Percentiles rank a stretch among this genome's conserved stretches.
Conservation (phyloP, 2,888 invertebrate species). For the Tromatobia lineatoria region DNA sequence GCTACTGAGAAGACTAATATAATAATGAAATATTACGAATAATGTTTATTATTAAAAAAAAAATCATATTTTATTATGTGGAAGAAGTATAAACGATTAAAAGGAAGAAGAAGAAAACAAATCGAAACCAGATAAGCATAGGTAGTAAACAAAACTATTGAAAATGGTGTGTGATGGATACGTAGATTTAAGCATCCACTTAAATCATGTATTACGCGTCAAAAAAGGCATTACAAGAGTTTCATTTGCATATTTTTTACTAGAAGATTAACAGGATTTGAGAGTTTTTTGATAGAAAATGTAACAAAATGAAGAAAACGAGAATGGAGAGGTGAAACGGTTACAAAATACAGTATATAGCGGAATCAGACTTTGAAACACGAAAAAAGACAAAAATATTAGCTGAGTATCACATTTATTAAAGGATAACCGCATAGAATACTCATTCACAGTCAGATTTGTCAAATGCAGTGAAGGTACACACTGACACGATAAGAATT, state of each 20-base stretch:
- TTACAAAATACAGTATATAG: constrained; percentile 21
- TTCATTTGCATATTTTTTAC: constrained; percentile 71
- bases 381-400: constrained; percentile 39
- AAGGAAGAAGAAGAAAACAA: constrained; percentile 66
- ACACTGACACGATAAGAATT: constrained; percentile 33
- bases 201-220: constrained; percentile 61
- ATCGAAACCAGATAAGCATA: constrained; percentile 73
- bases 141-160: constrained; percentile 73
- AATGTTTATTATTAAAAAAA: constrained; percentile 81
- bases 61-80: constrained; percentile 84
- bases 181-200: constrained; percentile 58
- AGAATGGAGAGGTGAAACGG: background rate
- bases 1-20: constrained; percentile 83
- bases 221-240: constrained; percentile 62
- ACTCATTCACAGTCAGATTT: constrained; percentile 48
- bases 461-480: constrained; percentile 26
- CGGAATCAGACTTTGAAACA: constrained; percentile 37
- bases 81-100: constrained; percentile 81
- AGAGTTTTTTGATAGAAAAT: constrained; percentile 42
- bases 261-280: constrained; percentile 55
- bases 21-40: constrained; percentile 80
- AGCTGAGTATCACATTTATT: constrained; percentile 51
- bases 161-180: constrained; percentile 67
- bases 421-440: constrained; percentile 43
- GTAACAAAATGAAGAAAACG: constrained; percentile 11